Evolutionary conservation across 1,140 invertebrate species (phyloP).

Genomic region (Eulimnadia texana): DNA sequence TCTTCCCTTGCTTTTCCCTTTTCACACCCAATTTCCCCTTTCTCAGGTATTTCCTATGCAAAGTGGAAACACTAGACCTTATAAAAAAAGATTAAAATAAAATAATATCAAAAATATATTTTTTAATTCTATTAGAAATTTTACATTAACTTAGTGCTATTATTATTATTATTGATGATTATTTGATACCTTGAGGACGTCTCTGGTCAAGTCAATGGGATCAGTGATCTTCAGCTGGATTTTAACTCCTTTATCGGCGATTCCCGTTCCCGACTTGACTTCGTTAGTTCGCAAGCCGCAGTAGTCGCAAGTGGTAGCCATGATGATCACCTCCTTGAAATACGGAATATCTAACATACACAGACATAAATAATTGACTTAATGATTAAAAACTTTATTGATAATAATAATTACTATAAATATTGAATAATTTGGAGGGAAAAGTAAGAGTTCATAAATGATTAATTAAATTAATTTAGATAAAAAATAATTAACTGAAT

Average conservation of each 20-base stretch:
- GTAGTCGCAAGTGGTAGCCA: constrained; percentile 81
- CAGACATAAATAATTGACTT: background rate
- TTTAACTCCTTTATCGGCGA: constrained; percentile 64
- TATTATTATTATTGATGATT: background rate
- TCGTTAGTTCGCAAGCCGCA: constrained; percentile 88
- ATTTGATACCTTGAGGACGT: constrained; percentile 71
- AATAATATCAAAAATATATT: no score
- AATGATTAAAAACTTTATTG: no score
- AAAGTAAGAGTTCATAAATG: no score
- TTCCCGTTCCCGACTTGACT: constrained; percentile 85
- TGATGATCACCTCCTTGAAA: constrained; percentile 95
- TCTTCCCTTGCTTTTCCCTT: no score
- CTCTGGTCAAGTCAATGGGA: constrained; percentile 69
- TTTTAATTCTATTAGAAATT: no score
- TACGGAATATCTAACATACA: constrained; percentile 64
- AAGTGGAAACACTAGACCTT: no score
- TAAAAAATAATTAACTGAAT: constrained; percentile 7
- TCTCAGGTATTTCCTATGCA: no score
- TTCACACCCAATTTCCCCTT: no score
- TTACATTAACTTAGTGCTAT: no score
- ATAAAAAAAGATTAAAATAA: no score
- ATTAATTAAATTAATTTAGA: constrained; percentile 22
- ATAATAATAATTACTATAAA: no score
- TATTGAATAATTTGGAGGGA: no score
- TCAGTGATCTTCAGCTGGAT: constrained; percentile 59